Percentiles rank a stretch among this genome's conserved stretches.
Conservation (phyloP, 2,888 invertebrate genomes). For the Noctua janthe region DNA sequence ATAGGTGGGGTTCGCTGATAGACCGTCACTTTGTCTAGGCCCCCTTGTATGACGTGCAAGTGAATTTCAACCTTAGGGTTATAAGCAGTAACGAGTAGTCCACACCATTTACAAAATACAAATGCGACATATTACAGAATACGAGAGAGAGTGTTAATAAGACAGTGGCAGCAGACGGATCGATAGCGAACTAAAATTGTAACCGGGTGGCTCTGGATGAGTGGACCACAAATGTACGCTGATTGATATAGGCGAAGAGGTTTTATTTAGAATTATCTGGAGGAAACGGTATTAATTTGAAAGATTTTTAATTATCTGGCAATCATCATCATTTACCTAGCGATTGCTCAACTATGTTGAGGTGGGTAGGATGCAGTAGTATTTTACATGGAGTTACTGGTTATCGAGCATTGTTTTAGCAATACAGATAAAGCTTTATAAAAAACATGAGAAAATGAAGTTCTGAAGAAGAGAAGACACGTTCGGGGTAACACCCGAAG, state of each 20-base stretch:
- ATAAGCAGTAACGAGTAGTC: neutral
- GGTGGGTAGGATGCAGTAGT: no score
- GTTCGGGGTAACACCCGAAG: no score
- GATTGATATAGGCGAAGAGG: neutral
- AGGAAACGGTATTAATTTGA: no score
- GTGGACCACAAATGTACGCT: neutral
- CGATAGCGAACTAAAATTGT: constrained; percentile 73
- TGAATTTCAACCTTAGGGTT: neutral
- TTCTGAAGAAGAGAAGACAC: no score
- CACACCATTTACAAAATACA: neutral
- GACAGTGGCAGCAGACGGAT: constrained; percentile 63
- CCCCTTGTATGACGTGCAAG: neutral
- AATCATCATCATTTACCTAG: no score
- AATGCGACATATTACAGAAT: neutral
- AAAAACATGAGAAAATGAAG: no score
- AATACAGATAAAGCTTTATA: no score
- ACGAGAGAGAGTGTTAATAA: constrained; percentile 15
- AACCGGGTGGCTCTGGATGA: constrained; percentile 10
- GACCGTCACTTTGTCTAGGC: neutral
- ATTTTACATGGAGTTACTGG: no score
- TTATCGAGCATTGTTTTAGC: no score
- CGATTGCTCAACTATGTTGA: no score
- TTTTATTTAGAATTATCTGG: neutral
- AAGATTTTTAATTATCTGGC: no score
- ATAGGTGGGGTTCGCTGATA: no score